Base-by-base conservation (phyloP, 2,113 vertebrate genomes). In the Murina feae region DNA sequence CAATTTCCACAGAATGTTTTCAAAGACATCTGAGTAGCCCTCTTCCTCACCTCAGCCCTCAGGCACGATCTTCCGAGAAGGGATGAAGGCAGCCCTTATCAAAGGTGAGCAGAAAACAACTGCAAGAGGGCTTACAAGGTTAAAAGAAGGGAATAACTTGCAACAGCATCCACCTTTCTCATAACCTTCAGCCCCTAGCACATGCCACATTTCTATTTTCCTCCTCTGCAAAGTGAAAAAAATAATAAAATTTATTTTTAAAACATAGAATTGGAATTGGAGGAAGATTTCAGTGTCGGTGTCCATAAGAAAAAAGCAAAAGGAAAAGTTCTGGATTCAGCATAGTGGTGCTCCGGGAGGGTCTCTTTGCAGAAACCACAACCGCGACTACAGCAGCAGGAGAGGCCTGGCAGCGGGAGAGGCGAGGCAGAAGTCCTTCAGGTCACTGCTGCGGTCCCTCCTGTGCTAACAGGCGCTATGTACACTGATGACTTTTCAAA, bases 161-260 rank as follows among this genome's bases (percentile, higher is more conserved):
- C 93, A 79, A 86, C 42, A 60, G 47, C 20, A 69, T 58, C 63
- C 71, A 68, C 30, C 71, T 84, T 88, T 78, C 66, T 85, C 25
- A 35, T 66, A 86, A 90, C 9, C 68, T 81, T 95, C 75, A 58
- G 92, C 17, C 86, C 28, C 6, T 60, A 78, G n/a, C 28, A 94
- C 28, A 16, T 12, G 58, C 87, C 35, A 83, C 68, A 74, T 60
- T 16, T 21, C 49, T 94, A 47, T 35, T 37, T 75, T 94, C 81
- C 39, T 85, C 53, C 76, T 92, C 44, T 80, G 42, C 75, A 87
- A 95, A 93, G 39, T 78, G 42, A 63, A 81, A 85, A 79, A 88
- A 92, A 68, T 65, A 47, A 95, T 79, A 37, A 84, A 39, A 84
- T 68, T 44, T 76, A 76, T 68, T 60, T 60, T 28, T 11, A 16